A percentile compares a stretch with the other conserved stretches of the same genome.
Conservation (phyloP, 2,888 invertebrate genomes). For the Trilocha varians region DNA sequence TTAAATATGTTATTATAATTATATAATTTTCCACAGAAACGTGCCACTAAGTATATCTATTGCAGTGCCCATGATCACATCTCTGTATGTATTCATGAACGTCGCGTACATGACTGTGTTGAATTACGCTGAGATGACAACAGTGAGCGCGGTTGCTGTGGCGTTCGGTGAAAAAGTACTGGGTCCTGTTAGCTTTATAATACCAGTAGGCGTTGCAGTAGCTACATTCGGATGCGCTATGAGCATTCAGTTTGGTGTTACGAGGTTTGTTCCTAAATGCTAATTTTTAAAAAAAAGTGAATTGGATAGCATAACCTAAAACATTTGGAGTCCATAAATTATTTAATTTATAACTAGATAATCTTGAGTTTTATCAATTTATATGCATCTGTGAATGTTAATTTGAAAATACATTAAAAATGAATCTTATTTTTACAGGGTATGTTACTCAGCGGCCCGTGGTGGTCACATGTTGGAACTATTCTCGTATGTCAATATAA, state of each 20-base stretch:
- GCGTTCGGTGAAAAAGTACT: conserved; percentile 78
- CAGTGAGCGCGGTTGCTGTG: conserved; percentile 86
- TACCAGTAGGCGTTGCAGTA: conserved; percentile 83
- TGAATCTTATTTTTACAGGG: too few species aligned
- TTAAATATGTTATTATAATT: neutral
- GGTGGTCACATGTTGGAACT: conserved; percentile 86
- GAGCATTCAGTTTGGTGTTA: conserved; percentile 83
- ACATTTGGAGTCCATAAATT: neutral
- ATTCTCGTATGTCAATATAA: conserved; percentile 84
- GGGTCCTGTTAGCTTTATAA: conserved; percentile 77
- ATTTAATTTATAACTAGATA: neutral
- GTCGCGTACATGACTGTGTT: conserved; percentile 90
- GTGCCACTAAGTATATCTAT: conserved; percentile 86
- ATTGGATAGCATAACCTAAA: neutral
- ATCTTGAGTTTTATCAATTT: too few species aligned
- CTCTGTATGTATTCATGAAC: conserved; percentile 87
- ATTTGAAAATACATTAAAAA: too few species aligned
- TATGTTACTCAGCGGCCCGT: conserved; percentile 87
- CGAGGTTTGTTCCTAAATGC: conserved; percentile 75
- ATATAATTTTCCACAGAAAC: conserved; percentile 71
- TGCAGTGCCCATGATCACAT: conserved; percentile 85
- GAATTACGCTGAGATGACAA: conserved; percentile 79
- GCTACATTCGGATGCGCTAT: conserved; percentile 86
- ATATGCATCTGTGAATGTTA: too few species aligned
- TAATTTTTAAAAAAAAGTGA: too few species aligned